A percentile compares a stretch with the other conserved stretches of the same genome.
Conservation (phyloP, 1,140 invertebrate species). For the Stratiolaelaps scimitus region DNA sequence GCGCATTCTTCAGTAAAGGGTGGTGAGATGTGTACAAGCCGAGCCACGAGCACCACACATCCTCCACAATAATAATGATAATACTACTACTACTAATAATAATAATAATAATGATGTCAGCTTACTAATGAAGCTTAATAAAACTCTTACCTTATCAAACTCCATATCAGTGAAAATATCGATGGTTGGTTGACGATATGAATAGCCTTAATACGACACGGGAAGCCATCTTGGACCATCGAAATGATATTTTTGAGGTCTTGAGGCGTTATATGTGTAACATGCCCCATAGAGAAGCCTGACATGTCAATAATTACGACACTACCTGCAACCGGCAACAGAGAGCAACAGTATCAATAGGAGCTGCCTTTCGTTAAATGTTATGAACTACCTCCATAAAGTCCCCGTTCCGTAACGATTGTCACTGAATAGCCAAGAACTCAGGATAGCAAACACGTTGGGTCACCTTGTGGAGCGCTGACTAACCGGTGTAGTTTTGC, state of each 20-base stretch:
- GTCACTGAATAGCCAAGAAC: too few relatives aligned
- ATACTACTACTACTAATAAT: too few relatives aligned
- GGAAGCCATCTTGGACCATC: conserved; percentile 17
- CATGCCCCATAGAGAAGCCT: neutral
- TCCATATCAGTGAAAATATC: conserved; percentile 1
- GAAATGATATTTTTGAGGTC: neutral
- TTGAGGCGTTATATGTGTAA: neutral
- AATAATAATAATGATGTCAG: too few relatives aligned
- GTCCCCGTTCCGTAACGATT: too few relatives aligned
- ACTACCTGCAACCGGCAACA: neutral
- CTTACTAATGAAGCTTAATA: too few relatives aligned
- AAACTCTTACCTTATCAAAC: neutral
- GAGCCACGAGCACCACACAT: too few relatives aligned
- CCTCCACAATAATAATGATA: too few relatives aligned
- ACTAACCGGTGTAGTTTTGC: too few relatives aligned
- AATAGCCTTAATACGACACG: conserved; percentile 2
- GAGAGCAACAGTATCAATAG: neutral
- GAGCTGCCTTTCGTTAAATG: neutral
- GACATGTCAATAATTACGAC: neutral
- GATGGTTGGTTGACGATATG: conserved; percentile 7
- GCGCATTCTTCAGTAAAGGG: too few relatives aligned
- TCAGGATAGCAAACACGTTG: too few relatives aligned
- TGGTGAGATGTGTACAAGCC: too few relatives aligned
- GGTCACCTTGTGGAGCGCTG: too few relatives aligned
- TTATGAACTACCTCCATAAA: neutral